Percentiles rank a stretch among this genome's conserved stretches.
Evolutionary conservation across 2,113 vertebrate genomes (phyloP).

Genomic region (Osmerus eperlanus): DNA sequence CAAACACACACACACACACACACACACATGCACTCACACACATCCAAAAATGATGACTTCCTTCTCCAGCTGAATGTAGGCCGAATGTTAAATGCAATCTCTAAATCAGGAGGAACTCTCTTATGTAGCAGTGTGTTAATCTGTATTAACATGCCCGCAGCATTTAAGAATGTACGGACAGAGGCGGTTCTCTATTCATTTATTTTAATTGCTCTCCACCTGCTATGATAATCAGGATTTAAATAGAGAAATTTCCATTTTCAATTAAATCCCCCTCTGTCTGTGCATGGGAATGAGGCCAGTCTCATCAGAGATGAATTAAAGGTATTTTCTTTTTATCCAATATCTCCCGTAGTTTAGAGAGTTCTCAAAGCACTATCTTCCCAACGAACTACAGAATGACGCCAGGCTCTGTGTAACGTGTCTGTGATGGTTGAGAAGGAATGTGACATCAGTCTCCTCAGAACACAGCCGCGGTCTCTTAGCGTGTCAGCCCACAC

Average conservation of each 20-base stretch:
- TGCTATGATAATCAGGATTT: conserved; percentile 66
- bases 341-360: conserved; percentile 17
- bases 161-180: conserved; percentile 48
- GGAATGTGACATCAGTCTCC: neutral
- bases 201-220: conserved; percentile 69
- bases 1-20: conserved; percentile 17
- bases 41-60: conserved; percentile 16
- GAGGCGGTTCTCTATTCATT: conserved; percentile 58
- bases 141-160: conserved; percentile 36
- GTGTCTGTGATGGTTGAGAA: too few species aligned
- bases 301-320: conserved; percentile 18
- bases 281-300: conserved; percentile 41
- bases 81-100: conserved; percentile 47
- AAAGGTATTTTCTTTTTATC: conserved; percentile 18
- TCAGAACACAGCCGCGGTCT: neutral
- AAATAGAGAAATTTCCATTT: conserved; percentile 71
- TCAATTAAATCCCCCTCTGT: conserved; percentile 60
- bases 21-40: conserved; percentile 10
- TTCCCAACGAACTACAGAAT: too few species aligned
- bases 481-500: neutral
- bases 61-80: conserved; percentile 40
- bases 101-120: conserved; percentile 18
- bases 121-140: conserved; percentile 38
- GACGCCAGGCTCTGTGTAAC: too few species aligned
- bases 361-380: conserved; percentile 15